A percentile compares a stretch with the other conserved stretches of the same genome.
phyloP scores from a whole-genome alignment of 1,140 invertebrate genomes.

The Fopius arisanus region DNA sequence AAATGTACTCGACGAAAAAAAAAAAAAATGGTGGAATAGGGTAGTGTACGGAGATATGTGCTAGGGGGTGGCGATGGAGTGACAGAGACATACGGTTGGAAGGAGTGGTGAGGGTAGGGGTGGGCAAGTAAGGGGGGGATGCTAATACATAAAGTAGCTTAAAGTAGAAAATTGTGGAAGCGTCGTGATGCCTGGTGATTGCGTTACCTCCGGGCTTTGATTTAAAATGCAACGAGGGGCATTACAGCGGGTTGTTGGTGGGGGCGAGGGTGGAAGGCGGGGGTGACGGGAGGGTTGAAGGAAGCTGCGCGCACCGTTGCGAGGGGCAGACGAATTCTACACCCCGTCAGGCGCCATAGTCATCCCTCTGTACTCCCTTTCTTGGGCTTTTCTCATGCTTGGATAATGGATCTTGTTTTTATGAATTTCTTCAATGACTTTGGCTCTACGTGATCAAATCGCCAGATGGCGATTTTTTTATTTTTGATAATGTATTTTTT shows the following conservation, averaged over 20 bases:
- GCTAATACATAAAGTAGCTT: conserved; percentile 67
- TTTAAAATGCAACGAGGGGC: conserved; percentile 66
- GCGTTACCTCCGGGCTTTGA: conserved; percentile 66
- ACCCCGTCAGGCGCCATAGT: conserved; percentile 10
- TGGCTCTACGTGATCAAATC: background rate
- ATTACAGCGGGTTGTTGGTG: conserved; percentile 30
- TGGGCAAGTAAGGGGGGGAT: conserved; percentile 38
- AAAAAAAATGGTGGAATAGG: background rate
- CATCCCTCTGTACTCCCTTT: background rate
- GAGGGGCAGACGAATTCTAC: conserved; percentile 24
- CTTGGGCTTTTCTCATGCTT: background rate
- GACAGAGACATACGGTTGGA: background rate
- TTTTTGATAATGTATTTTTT: too few species aligned
- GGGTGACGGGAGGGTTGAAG: conserved; percentile 34
- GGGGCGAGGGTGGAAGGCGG: conserved; percentile 26
- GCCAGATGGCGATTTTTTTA: background rate
- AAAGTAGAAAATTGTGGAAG: conserved; percentile 68
- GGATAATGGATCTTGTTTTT: background rate
- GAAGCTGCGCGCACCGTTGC: conserved; percentile 15
- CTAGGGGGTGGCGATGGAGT: background rate
- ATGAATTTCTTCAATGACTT: background rate
- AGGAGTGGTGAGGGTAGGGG: conserved; percentile 5
- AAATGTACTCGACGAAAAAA: background rate
- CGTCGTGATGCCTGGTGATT: conserved; percentile 67
- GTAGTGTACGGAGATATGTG: background rate